These are phyloP conservation scores for Poeciliopsis turrubarensis DNA, from an alignment of 2,113 vertebrate genomes.

Conservation along the genomic window DNA sequence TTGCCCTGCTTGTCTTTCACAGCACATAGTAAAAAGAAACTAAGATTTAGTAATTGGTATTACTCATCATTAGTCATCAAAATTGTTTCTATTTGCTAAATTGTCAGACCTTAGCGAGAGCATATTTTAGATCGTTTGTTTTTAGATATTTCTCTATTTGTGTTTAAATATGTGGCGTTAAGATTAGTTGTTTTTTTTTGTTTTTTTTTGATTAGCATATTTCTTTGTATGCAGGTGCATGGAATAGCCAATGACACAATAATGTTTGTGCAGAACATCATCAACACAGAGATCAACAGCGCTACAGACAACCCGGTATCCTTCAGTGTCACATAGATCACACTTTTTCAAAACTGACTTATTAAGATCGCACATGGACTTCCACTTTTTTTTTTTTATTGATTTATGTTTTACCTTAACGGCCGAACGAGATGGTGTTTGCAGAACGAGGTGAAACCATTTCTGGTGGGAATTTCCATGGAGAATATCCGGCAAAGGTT, in stretches of 20 bases:
- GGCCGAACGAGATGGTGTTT: conserved; percentile 92
- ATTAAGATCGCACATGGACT: neutral
- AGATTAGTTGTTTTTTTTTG: neutral
- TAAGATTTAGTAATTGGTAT: too few relatives aligned
- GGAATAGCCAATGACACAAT: conserved; percentile 96
- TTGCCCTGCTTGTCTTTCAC: neutral
- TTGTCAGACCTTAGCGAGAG: too few relatives aligned
- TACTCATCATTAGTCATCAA: too few relatives aligned
- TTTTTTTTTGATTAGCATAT: neutral
- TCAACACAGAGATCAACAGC: conserved; percentile 95
- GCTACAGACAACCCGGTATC: conserved; percentile 99
- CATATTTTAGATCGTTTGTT: too few relatives aligned
- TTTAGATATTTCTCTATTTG: too few relatives aligned
- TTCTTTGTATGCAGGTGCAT: conserved; percentile 84
- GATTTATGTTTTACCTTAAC: conserved; percentile 41
- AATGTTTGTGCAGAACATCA: conserved; percentile 92
- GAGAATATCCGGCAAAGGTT: conserved; percentile 92
- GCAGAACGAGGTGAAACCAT: conserved; percentile 94
- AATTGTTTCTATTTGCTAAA: too few relatives aligned
- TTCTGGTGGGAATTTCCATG: conserved; percentile 98
- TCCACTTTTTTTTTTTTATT: neutral
- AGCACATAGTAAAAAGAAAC: neutral
- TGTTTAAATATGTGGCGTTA: neutral
- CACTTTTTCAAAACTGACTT: neutral
- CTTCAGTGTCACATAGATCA: conserved; percentile 57